Evolutionary conservation across 2,113 vertebrate genomes (phyloP).

Genomic region (Upupa epops): DNA sequence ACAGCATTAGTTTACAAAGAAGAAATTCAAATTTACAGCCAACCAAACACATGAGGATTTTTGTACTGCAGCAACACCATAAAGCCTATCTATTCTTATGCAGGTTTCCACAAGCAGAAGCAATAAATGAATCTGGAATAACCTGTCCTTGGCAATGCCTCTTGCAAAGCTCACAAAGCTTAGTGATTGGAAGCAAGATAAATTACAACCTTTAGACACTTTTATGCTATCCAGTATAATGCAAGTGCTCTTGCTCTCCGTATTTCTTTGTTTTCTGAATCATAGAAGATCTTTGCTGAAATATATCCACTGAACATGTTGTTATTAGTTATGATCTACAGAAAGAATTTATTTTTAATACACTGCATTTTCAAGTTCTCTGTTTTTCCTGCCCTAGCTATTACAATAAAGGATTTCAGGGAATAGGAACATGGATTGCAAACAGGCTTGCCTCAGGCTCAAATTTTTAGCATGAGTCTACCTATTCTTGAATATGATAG

Average conservation of each 20-base stretch:
- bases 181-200: neutral
- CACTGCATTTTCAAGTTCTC: neutral
- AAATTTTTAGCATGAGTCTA: neutral
- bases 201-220: conserved; percentile 3
- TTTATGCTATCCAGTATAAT: neutral
- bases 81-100: neutral
- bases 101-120: neutral
- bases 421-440: neutral
- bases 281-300: neutral
- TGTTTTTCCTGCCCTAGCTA: neutral
- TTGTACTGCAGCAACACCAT: neutral
- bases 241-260: neutral
- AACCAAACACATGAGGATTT: neutral
- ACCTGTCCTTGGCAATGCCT: neutral
- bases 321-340: neutral
- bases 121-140: neutral
- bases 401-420: neutral
- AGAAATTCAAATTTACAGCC: neutral
- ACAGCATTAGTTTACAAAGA: neutral
- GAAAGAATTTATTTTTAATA: neutral
- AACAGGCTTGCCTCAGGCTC: neutral
- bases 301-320: neutral
- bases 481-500: neutral
- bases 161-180: neutral
- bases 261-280: neutral